Evolutionary conservation across 92 coral and sea anemone species (phyloP).

Genomic region (Hydrozoanthus gracilis): DNA sequence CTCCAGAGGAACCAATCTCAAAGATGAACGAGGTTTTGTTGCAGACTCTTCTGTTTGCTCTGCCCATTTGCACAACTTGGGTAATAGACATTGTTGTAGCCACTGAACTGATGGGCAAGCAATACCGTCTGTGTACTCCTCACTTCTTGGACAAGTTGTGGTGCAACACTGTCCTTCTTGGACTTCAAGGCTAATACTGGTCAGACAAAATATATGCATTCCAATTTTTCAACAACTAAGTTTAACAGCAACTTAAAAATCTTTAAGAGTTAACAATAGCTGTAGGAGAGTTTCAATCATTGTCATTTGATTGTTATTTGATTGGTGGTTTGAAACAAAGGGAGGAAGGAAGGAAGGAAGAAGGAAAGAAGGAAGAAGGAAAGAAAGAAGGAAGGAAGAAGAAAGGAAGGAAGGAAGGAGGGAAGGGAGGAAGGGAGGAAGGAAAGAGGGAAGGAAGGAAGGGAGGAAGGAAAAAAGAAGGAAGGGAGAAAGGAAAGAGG

Average conservation of each 20-base stretch:
- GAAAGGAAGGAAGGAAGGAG: too few relatives aligned
- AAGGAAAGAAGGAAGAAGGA: too few relatives aligned
- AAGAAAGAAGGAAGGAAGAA: too few relatives aligned
- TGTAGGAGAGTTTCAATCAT: background rate
- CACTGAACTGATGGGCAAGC: slow-evolving; percentile 90
- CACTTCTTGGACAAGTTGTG: background rate
- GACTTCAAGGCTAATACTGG: slow-evolving; percentile 32
- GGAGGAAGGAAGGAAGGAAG: too few relatives aligned
- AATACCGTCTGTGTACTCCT: slow-evolving; percentile 67
- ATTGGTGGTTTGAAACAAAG: too few relatives aligned
- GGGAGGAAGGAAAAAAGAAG: too few relatives aligned
- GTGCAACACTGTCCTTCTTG: background rate
- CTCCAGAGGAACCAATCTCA: slow-evolving; percentile 85
- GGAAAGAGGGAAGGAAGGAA: too few relatives aligned
- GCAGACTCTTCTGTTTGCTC: slow-evolving; percentile 59
- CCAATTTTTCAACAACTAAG: too few relatives aligned
- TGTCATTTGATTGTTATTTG: too few relatives aligned
- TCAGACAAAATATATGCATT: background rate
- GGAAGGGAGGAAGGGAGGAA: too few relatives aligned
- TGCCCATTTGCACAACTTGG: slow-evolving; percentile 92
- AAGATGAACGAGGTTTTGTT: slow-evolving; percentile 64
- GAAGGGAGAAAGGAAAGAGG: too few relatives aligned
- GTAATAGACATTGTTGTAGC: slow-evolving; percentile 83
- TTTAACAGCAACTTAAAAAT: background rate
- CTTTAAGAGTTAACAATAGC: background rate